Evolutionary conservation across 2,888 invertebrate species (phyloP).

Genomic region (Clistopyga incitator): DNA sequence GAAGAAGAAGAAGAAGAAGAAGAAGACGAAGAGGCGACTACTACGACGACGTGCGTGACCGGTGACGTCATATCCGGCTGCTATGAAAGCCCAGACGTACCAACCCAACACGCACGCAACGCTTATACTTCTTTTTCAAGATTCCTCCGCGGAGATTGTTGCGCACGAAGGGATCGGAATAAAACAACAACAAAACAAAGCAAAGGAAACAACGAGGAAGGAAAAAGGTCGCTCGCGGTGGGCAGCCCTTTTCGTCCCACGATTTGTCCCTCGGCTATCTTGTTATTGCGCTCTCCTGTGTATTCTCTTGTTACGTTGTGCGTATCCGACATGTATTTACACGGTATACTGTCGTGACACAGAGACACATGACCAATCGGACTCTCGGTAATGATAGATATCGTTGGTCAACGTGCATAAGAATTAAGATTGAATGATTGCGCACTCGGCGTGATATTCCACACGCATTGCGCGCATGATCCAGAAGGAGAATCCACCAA

Average conservation of each 20-base stretch:
- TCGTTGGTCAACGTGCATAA: slow-evolving; percentile 39
- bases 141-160: slow-evolving; percentile 49
- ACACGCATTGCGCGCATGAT: slow-evolving; percentile 31
- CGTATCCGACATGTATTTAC: slow-evolving; percentile 40
- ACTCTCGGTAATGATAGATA: slow-evolving; percentile 49
- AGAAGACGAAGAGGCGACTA: not conserved
- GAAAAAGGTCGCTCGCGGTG: slow-evolving; percentile 47
- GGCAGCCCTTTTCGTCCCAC: slow-evolving; percentile 55
- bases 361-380: slow-evolving; percentile 9
- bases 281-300: slow-evolving; percentile 20
- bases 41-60: slow-evolving; percentile 60
- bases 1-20: not conserved
- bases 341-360: slow-evolving; percentile 25
- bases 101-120: slow-evolving; percentile 9
- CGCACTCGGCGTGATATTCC: not conserved
- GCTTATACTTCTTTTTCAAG: slow-evolving; percentile 52
- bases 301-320: not conserved
- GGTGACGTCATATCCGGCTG: slow-evolving; percentile 67
- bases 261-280: slow-evolving; percentile 64
- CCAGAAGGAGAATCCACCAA: slow-evolving; percentile 52
- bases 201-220: not conserved
- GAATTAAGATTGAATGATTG: slow-evolving; percentile 58
- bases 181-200: slow-evolving; percentile 13
- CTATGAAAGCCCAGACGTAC: slow-evolving; percentile 37
- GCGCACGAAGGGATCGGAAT: slow-evolving; percentile 27